Base-by-base conservation (phyloP, 2,888 invertebrate species). In the Drosophila austrosaltans region DNA sequence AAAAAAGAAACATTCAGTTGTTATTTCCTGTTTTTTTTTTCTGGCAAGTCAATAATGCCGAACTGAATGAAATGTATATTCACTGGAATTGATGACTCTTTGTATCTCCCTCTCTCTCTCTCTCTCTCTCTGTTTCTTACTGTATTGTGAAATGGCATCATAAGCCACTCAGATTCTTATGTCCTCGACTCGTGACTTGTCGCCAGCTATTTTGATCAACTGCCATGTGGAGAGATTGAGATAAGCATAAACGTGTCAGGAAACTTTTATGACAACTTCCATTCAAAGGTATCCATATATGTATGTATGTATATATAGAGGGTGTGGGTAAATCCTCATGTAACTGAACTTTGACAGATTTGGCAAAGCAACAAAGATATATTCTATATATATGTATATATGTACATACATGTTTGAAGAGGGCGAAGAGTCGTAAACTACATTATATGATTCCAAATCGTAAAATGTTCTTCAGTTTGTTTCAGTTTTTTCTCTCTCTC, bases 161-260 rank as follows among this genome's bases (percentile, higher is more conserved):
- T 61, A 28, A 74, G 71, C 74, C 69, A 72, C 69, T 40, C 63
- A 53, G 66, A 60, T 44, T 56, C 57, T 57, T 22, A 57, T 57
- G 57, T 57, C 39, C 57, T 39, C 22, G 53, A 61, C 64, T 69
- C 67, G 59, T 75, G 58, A 72, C 73, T 66, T 72, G 76, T 76
- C 72, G 61, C 39, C 72, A 60, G 70, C 48, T 48, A 78, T 85
- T 84, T 57, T 87, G 85, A 84, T 85, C 78, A 73, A 87, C 87
- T 84, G 81, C 59, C 78, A 71, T 59, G 28, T 58, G 12, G 30
- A 42, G 58, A 60, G 57, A 60, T 30, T 32, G 57, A 69, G 78
- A 82, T 82, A 70, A 73, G 63, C 75, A 72, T 76, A 77, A 82
- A 85, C 81, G 87, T 87, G 80, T 76, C 78, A 58, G 54, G 72